Conservation (phyloP, 2,113 vertebrate species). For the Antechinus stuartii region DNA sequence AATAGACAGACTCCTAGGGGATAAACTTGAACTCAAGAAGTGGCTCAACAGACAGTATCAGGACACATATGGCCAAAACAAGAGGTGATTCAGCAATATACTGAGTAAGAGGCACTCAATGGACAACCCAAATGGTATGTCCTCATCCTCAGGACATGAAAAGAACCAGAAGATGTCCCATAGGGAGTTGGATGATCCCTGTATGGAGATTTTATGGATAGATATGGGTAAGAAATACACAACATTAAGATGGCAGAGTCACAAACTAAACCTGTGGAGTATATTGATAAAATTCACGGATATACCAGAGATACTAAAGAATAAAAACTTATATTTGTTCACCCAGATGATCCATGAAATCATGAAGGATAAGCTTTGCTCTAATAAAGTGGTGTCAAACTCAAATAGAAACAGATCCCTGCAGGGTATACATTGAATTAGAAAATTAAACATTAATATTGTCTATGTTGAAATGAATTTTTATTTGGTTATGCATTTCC, state of each 20-base stretch:
- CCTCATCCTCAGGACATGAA: neutral
- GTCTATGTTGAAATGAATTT: neutral
- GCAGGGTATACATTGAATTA: neutral
- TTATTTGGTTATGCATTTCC: neutral
- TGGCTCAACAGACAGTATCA: neutral
- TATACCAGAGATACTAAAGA: neutral
- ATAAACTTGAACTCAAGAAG: neutral
- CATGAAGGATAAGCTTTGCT: slow-evolving; percentile 54
- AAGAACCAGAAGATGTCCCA: neutral
- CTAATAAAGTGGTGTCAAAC: neutral
- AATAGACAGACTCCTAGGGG: neutral
- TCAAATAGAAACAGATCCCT: neutral
- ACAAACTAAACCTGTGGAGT: neutral
- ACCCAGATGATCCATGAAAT: slow-evolving; percentile 45
- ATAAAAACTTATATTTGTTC: slow-evolving; percentile 32
- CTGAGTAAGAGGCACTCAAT: neutral
- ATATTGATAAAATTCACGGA: neutral
- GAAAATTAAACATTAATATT: neutral
- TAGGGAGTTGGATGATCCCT: neutral
- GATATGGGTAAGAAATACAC: neutral
- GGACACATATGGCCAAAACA: neutral
- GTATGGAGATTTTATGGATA: neutral
- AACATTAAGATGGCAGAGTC: neutral
- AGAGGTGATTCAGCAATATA: neutral
- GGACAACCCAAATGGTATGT: neutral